Evolutionary conservation across 2,888 invertebrate genomes (phyloP).

Genomic region (Cataglyphis albicans): DNA sequence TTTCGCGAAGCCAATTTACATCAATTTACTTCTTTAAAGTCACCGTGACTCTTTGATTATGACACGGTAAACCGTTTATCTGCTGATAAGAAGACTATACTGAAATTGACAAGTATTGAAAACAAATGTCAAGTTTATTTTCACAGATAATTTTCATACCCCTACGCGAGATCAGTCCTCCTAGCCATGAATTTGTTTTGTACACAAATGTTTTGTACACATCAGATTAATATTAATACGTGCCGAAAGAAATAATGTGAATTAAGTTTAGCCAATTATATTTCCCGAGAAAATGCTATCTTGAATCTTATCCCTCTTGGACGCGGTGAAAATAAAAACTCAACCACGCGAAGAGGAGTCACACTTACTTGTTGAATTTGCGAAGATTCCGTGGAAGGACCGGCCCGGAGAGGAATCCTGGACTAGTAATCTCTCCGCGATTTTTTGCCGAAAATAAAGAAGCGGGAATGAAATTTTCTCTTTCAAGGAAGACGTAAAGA

Average conservation of each 20-base stretch:
- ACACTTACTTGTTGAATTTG: slow-evolving; percentile 51
- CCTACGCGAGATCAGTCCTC: neutral
- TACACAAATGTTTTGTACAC: neutral
- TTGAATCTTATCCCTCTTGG: neutral
- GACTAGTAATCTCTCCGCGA: neutral
- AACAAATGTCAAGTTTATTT: slow-evolving; percentile 16
- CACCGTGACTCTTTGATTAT: slow-evolving; percentile 2
- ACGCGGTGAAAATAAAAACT: neutral
- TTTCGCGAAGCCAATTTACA: neutral
- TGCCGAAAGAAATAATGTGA: neutral
- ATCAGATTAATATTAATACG: neutral
- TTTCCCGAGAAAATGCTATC: too few relatives aligned
- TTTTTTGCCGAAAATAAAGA: neutral
- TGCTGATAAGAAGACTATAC: neutral
- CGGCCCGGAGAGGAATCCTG: neutral
- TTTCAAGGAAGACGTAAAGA: neutral
- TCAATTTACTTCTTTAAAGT: neutral
- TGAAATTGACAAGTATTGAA: neutral
- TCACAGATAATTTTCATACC: slow-evolving; percentile 2
- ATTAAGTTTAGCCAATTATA: neutral
- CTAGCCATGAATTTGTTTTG: slow-evolving; percentile 7
- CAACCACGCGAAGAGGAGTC: neutral
- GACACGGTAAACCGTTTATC: slow-evolving; percentile 9
- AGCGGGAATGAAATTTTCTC: neutral
- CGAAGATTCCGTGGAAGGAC: slow-evolving; percentile 9